Conservation (phyloP, 2,888 invertebrate species). For the Lomographa bimaculata region DNA sequence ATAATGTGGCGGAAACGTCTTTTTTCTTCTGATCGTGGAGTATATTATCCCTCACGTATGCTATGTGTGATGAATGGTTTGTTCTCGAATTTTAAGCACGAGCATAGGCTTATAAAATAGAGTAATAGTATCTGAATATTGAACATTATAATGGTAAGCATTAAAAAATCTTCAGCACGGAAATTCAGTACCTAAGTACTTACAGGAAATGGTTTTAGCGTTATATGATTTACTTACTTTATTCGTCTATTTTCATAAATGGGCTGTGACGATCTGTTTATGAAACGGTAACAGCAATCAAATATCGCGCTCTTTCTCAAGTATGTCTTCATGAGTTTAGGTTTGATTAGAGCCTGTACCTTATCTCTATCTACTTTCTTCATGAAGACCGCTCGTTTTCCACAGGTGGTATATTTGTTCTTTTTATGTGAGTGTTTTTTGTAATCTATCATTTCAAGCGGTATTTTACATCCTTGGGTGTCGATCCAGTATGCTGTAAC, state of each 20-base stretch:
- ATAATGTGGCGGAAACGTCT: no score
- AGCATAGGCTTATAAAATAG: no score
- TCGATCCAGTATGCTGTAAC: conserved; percentile 54
- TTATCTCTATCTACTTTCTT: conserved; percentile 47
- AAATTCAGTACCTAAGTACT: no score
- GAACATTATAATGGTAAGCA: no score
- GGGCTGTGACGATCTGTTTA: conserved; percentile 32
- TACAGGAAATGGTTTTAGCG: no score
- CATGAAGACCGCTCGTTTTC: conserved; percentile 58
- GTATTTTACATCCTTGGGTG: conserved; percentile 66
- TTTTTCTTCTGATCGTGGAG: no score
- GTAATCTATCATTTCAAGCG: conserved; percentile 49
- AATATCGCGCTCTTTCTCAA: conserved; percentile 44
- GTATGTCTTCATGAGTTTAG: conserved; percentile 46
- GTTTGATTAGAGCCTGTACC: conserved; percentile 53
- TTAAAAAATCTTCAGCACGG: no score
- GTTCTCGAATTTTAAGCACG: no score
- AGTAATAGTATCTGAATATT: no score
- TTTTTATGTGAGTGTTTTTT: conserved; percentile 33
- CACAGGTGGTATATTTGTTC: conserved; percentile 45
- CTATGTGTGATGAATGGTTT: no score
- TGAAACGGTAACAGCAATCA: conserved; percentile 62
- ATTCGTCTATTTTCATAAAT: conserved; percentile 37
- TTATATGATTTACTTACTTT: conserved; percentile 42
- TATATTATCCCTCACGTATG: no score